Base-by-base conservation (phyloP, 2,113 vertebrate genomes). In the Hippolais icterina region DNA sequence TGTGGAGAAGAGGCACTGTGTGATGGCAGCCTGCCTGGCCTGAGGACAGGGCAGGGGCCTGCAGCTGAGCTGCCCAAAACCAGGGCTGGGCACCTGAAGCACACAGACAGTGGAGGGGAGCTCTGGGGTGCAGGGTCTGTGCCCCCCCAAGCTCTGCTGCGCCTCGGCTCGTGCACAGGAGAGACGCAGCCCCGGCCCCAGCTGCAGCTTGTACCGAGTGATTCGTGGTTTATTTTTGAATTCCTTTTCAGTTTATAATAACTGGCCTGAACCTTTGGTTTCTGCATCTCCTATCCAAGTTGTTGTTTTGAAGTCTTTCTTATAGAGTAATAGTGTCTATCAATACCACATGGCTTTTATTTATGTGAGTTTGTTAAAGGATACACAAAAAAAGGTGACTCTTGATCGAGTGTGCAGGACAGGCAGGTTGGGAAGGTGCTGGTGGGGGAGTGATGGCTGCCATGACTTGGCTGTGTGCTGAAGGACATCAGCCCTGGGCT, bases 211-310 rank as follows among this genome's bases (percentile, higher is more conserved):
- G 83, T 84, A 82, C 57, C 5, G 19, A 82, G 42, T 56, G n/a
- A 65, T 57, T 94, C 15, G 33, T 66, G 64, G 95, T 93, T 97
- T 96, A 89, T 94, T 94, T 97, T 96, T 85, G 0, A 85, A 93
- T 93, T 89, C 87, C 84, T 63, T 79, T 76, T 72, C 19, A 23
- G 93, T 95, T 96, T 95, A 94, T 71, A 95, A 49, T 56, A 92
- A 53, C 35, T 44, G 60, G 11, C 28, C 78, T 82, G 49, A 85
- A 65, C 60, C 50, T 72, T 77, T 76, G 57, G 61, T 29, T 42
- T 69, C 49, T 57, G 37, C 22, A 31, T 84, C 41, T 93, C 87
- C 53, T 75, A 23, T 42, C 65, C 15, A 6, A 24, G 65, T 70
- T 5, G 19, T 13, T 90, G 86, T 95, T 89, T 81, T 92, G 60